Conservation (phyloP, 2,797 vertebrate species). For the Myotis pilosus region DNA sequence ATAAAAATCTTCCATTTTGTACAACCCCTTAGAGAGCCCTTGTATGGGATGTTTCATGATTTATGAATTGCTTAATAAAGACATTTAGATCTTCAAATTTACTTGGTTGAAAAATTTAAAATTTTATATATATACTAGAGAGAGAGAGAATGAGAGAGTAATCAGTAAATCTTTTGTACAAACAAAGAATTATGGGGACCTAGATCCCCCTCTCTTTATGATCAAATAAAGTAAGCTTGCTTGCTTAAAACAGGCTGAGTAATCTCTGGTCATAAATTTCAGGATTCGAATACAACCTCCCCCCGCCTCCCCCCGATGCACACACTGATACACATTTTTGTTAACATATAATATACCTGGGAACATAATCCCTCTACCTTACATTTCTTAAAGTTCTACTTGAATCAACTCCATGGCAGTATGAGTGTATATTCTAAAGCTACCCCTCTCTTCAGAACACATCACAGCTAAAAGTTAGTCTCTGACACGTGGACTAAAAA, state of each 20-base stretch:
- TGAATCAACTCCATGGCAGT: neutral
- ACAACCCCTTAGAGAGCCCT: neutral
- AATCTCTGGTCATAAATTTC: neutral
- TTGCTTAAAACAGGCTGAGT: neutral
- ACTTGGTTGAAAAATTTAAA: neutral
- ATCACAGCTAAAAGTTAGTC: neutral
- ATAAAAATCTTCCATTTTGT: neutral
- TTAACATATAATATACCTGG: neutral
- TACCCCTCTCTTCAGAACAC: neutral
- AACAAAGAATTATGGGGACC: neutral
- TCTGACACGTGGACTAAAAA: neutral
- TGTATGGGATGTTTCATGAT: neutral
- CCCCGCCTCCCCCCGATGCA: fast-evolving
- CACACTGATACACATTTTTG: neutral
- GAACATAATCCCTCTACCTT: neutral
- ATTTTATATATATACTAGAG: neutral
- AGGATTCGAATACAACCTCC: neutral
- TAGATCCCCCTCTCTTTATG: neutral
- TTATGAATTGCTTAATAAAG: neutral
- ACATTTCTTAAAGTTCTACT: neutral
- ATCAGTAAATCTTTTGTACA: neutral
- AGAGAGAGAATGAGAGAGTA: neutral
- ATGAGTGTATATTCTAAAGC: neutral
- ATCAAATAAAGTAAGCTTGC: neutral
- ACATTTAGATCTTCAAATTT: neutral